Conservation (phyloP, 1,140 invertebrate species). For the Hylaeus anthracinus region DNA sequence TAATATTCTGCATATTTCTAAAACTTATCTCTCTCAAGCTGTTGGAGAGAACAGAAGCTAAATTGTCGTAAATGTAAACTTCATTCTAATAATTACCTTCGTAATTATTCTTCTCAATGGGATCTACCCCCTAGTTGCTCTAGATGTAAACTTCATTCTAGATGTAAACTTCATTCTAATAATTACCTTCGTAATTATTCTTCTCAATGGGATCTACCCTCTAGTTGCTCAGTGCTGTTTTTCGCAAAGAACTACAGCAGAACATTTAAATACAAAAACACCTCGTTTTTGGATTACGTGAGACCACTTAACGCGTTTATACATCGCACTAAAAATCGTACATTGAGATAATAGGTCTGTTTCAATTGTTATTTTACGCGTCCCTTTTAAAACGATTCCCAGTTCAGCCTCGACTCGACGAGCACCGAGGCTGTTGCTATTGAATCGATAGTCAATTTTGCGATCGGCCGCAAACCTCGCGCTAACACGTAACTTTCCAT, state of each 20-base stretch:
- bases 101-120: no score
- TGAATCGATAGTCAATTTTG: slow-evolving; percentile 57
- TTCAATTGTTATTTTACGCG: slow-evolving; percentile 29
- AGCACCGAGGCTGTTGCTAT: slow-evolving; percentile 35
- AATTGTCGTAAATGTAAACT: no score
- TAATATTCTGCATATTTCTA: background rate
- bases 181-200: no score
- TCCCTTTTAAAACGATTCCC: slow-evolving; percentile 60
- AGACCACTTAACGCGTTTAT: slow-evolving; percentile 56
- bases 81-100: no score
- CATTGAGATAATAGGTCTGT: slow-evolving; percentile 52
- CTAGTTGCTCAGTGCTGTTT: background rate
- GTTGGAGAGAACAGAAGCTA: no score
- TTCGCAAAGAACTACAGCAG: background rate
- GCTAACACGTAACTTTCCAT: slow-evolving; percentile 58
- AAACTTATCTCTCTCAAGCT: no score
- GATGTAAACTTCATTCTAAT: no score
- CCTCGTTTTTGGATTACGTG: slow-evolving; percentile 7
- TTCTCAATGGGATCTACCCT: background rate
- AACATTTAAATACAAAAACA: background rate
- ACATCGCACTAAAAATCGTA: slow-evolving; percentile 44
- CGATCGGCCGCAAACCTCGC: slow-evolving; percentile 35
- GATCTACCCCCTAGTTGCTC: background rate
- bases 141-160: no score
- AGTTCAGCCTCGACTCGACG: slow-evolving; percentile 40